Base-by-base conservation (phyloP, 2,797 vertebrate genomes). In the Chelidonichthys spinosus region DNA sequence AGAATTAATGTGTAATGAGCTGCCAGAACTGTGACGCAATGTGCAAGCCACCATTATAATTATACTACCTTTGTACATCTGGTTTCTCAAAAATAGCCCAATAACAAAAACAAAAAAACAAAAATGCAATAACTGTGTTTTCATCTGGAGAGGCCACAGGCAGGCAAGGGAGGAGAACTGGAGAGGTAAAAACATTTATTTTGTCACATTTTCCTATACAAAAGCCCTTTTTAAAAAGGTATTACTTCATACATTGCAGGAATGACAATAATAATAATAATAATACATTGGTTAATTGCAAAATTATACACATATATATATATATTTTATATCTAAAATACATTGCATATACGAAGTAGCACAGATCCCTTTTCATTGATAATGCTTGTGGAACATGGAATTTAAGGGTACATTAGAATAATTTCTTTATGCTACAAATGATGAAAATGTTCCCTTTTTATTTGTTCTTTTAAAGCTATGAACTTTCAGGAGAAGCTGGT, bases 241-340 rank as follows among this genome's bases (percentile, higher is more conserved):
- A 95, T 95, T 93, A 95, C 85, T 95, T 95, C 90, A 95, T 95
- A 96, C 94, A 95, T 89, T 94, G 87, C 93, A 92, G 89, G 90
- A 91, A 95, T 92, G 92, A 93, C 92, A 94, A 93, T 89, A 92
- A 88, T 89, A 92, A 90, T 89, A 89, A 89, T 92, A 92, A 90
- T 89, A 89, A 89, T 92, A 92, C 88, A 94, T 90, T 79, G 95
- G 93, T 96, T 97, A 97, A 94, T 95, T 96, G 95, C 92, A 96
- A 98, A 96, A 96, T 96, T 96, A 97, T 96, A 97, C 96, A 97
- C 95, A 90, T 94, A 83, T 84, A 87, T 90, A 88, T 92, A 91
- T 90, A 96, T 96, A 96, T 95, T 96, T 95, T 89, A 95, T 95
- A 95, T 96, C 96, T 96, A 95, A 96, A 96, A 96, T 97, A 97